Evolutionary conservation across 2,797 vertebrate genomes (phyloP).

Genomic region (Nothura maculosa): DNA sequence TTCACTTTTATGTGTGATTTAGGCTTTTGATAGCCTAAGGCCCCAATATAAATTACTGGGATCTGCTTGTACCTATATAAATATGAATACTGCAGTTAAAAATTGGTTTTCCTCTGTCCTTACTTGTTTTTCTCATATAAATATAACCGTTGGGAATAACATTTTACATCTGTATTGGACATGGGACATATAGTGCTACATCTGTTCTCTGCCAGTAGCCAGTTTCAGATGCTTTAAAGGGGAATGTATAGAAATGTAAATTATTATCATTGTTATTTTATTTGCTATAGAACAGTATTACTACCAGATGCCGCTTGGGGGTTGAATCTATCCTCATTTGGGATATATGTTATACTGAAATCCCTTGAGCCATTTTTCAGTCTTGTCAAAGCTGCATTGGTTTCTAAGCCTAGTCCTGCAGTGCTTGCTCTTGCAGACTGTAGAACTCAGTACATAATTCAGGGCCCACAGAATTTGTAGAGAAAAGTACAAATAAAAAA

Average conservation of each 20-base stretch:
- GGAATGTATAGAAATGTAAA: constrained; percentile 36
- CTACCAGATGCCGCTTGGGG: constrained; percentile 12
- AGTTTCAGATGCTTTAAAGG: constrained; percentile 37
- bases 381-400: not conserved
- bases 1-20: not conserved
- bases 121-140: not conserved
- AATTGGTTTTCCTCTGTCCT: not conserved
- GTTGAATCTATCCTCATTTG: not conserved
- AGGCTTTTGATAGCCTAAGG: not conserved
- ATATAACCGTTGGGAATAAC: not conserved
- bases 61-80: not conserved
- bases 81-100: not conserved
- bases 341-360: not conserved
- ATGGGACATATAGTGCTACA: not conserved
- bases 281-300: constrained; percentile 35
- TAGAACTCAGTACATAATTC: not conserved
- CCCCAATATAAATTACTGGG: not conserved
- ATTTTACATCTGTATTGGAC: constrained; percentile 14
- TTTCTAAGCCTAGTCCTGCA: not conserved
- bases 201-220: constrained; percentile 58
- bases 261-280: constrained; percentile 51
- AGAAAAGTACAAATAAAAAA: not conserved
- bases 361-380: not conserved
- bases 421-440: not conserved
- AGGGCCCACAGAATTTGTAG: not conserved